phyloP scores from a whole-genome alignment of 2,797 vertebrate species.

The Danio albolineatus region DNA sequence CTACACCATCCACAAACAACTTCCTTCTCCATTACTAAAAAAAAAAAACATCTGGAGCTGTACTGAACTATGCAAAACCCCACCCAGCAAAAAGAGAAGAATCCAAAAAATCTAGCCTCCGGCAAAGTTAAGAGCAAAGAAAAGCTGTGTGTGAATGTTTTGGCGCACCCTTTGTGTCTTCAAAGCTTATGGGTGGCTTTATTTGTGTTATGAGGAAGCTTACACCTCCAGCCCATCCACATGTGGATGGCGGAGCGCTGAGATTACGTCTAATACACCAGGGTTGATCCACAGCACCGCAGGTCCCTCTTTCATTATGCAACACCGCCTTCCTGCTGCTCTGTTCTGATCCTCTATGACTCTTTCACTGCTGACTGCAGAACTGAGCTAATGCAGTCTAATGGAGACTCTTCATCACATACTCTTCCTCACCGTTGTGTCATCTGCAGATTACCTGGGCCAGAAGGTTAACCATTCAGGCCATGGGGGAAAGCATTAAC shows the following conservation, averaged over 20 bases:
- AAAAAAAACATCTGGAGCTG: constrained; percentile 14
- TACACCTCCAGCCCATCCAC: constrained; percentile 26
- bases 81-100: background rate
- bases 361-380: constrained; percentile 21
- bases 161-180: background rate
- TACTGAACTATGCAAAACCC: constrained; percentile 1
- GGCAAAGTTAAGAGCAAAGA: constrained; percentile 1
- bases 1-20: constrained; percentile 1
- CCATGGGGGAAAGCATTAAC: constrained; percentile 1
- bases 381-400: constrained; percentile 24
- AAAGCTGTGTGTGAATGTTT: constrained; percentile 26
- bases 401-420: constrained; percentile 22
- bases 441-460: constrained; percentile 11
- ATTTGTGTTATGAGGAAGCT: constrained; percentile 31
- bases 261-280: constrained; percentile 37
- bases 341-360: background rate
- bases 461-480: constrained; percentile 1
- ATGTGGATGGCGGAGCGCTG: constrained; percentile 42
- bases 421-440: background rate
- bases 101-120: constrained; percentile 18
- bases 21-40: background rate
- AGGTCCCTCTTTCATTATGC: constrained; percentile 18
- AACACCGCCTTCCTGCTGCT: background rate
- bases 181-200: constrained; percentile 23
- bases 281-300: constrained; percentile 1